phyloP scores from a whole-genome alignment of 2,113 vertebrate genomes.

The Poicephalus gulielmi region DNA sequence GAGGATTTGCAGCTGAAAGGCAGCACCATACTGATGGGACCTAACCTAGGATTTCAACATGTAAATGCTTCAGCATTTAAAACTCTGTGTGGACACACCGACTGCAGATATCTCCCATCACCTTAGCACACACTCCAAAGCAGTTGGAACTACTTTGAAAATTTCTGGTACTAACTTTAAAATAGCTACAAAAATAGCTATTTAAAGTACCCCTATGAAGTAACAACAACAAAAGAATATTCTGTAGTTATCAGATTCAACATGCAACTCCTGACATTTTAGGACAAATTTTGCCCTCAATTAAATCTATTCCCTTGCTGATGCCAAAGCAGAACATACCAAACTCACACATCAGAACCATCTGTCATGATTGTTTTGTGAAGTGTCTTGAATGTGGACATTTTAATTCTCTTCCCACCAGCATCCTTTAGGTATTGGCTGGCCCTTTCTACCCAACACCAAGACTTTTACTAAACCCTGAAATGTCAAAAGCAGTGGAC shows the following conservation, averaged over 20 bases:
- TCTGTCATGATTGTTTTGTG: neutral
- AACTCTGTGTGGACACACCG: rapidly evolving
- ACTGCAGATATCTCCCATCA: neutral
- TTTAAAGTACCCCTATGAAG: neutral
- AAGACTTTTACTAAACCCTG: neutral
- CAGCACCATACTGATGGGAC: neutral
- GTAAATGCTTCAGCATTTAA: neutral
- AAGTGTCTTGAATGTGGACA: neutral
- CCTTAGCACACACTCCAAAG: rapidly evolving
- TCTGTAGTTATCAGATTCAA: neutral
- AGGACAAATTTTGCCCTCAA: neutral
- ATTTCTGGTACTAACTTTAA: neutral
- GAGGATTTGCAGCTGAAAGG: neutral
- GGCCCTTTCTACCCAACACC: neutral
- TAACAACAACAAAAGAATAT: neutral
- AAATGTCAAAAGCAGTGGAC: neutral
- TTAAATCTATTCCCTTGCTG: neutral
- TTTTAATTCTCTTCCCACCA: neutral
- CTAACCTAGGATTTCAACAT: neutral
- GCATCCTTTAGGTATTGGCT: neutral
- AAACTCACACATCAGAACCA: neutral
- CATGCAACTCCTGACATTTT: neutral
- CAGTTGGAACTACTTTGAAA: neutral
- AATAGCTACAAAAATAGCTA: neutral
- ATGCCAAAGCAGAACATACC: neutral